Evolutionary conservation across 2,797 vertebrate species (phyloP), one percentile per base, ranked within the genome.

Genomic region (Diplodus puntazzo): DNA sequence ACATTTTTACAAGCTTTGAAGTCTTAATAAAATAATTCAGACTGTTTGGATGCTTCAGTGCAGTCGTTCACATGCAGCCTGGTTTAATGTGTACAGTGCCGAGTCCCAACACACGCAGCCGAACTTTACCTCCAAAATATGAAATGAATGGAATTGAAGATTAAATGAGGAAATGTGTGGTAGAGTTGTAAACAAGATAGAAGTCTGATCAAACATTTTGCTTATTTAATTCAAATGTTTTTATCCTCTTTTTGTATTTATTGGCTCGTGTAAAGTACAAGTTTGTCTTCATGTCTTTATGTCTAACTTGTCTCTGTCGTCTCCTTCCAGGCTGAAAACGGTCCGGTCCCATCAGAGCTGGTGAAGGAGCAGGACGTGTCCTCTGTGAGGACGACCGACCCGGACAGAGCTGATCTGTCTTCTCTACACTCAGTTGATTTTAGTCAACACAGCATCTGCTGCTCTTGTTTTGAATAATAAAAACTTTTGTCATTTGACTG

Each of bases 291-390:
- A 25, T 65, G 11, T 66, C 30, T 58, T 6, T 50, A 18, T 50
- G 0, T 25, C 25, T 25, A 3, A 25, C 25, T 25, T 25, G 25
- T 20, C 1, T 34, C 1, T 34, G 65, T 21, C 53, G 1, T 58
- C 43, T 48, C 81, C 27, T 65, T 43, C 14, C 79, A 95, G 95
- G 82, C 84, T 95, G 25, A 94, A 94, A 76, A 88, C n/a, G 30
- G n/a, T 94, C 9, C 77, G 52, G 17, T 89, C 90, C 4, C 86
- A 68, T 50, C 79, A 89, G 73, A 58, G 5, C 18, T 43, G 78
- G 60, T 88, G 85, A 83, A 30, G 20, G 62, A 23, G 43, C 64
- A 45, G 84, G 48, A 71, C 11, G 53, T 25, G 82, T 92, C 92
- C 92, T 93, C 93, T 53, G 77, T 90, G 93, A 94, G 27, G 27